phyloP scores from a whole-genome alignment of 2,113 vertebrate species.

The Perccottus glenii region DNA sequence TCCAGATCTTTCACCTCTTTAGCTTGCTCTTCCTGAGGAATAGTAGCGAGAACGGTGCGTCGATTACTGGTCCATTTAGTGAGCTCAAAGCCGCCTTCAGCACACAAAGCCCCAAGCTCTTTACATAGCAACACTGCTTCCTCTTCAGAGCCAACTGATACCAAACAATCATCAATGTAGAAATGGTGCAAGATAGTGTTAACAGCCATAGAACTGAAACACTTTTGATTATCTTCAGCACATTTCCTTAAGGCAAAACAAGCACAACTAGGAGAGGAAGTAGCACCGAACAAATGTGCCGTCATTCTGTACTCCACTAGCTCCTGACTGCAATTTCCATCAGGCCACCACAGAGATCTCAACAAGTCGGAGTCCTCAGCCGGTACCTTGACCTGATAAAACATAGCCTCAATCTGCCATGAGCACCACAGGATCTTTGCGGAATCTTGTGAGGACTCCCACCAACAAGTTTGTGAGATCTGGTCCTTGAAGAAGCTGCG shows the following conservation, averaged over 20 bases:
- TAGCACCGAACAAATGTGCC: conserved; percentile 25
- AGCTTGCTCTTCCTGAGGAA: neutral
- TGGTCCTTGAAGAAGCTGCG: neutral
- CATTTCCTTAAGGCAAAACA: conserved; percentile 15
- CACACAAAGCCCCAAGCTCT: neutral
- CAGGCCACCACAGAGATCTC: conserved; percentile 9
- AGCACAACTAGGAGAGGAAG: conserved; percentile 23
- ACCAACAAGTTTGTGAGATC: neutral
- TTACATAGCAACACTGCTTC: neutral
- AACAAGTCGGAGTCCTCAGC: neutral
- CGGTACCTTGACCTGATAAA: neutral
- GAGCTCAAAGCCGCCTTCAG: neutral
- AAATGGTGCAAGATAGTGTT: neutral
- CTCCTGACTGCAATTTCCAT: neutral
- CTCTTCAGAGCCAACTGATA: neutral
- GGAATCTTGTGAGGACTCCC: neutral
- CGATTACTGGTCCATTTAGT: neutral
- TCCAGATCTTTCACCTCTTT: neutral
- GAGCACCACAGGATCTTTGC: neutral
- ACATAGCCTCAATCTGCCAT: conserved; percentile 8
- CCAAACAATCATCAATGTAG: conserved; percentile 12
- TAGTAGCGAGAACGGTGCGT: neutral
- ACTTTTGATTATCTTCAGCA: neutral
- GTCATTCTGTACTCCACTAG: conserved; percentile 20
- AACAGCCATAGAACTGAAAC: neutral